Evolutionary conservation across 1,140 invertebrate species (phyloP).

Genomic region (Aphelinus atriplicis): DNA sequence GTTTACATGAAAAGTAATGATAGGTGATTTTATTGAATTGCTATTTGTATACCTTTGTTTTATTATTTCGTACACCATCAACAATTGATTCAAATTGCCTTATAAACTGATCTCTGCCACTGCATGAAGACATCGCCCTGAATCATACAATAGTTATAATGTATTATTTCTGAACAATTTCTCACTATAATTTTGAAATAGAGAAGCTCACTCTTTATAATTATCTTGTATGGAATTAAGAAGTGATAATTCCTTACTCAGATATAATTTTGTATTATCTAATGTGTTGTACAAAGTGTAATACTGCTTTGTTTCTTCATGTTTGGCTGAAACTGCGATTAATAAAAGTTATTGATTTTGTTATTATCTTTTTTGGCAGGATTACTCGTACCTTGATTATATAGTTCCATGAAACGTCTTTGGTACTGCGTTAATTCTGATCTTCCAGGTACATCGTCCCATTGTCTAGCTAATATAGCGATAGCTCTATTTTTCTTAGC

Average conservation of each 20-base stretch:
- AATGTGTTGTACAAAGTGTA: conserved; percentile 96
- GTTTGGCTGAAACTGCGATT: conserved; percentile 87
- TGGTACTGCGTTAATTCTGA: conserved; percentile 96
- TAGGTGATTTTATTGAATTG: not conserved
- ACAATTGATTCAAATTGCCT: conserved; percentile 89
- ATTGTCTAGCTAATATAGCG: conserved; percentile 77
- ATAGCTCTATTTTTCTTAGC: conserved; percentile 88
- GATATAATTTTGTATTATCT: conserved; percentile 91
- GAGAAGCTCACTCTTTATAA: conserved; percentile 82
- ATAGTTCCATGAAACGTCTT: conserved; percentile 92
- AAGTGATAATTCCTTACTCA: conserved; percentile 89
- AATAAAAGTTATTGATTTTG: conserved; percentile 41
- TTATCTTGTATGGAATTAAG: conserved; percentile 95
- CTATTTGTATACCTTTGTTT: conserved; percentile 73
- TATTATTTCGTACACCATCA: conserved; percentile 83
- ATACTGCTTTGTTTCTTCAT: conserved; percentile 97
- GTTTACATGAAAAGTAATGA: not conserved
- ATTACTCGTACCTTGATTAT: conserved; percentile 85
- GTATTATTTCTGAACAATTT: not conserved
- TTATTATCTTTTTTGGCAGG: not conserved
- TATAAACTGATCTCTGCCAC: conserved; percentile 85
- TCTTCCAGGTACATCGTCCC: conserved; percentile 91
- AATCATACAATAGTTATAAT: conserved; percentile 15
- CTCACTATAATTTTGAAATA: conserved; percentile 21
- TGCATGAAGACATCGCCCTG: conserved; percentile 76